Conservation (phyloP, 2,888 invertebrate species). For the Dasypogon diadema region DNA sequence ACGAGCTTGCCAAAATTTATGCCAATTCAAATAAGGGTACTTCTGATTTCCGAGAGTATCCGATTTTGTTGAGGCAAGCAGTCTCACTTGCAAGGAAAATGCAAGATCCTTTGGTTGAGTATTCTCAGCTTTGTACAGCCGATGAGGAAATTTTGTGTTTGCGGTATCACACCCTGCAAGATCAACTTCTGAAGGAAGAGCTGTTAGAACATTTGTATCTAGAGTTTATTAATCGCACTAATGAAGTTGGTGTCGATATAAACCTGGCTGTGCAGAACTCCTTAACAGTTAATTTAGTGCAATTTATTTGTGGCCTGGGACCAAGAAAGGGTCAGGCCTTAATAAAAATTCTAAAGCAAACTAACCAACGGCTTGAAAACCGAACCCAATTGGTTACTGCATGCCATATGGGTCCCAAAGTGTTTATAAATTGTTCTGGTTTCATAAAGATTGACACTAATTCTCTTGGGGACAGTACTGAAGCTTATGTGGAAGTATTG, state of each 20-base stretch:
- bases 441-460: slow-evolving; percentile 99
- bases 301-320: slow-evolving; percentile 97
- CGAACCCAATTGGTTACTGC: slow-evolving; percentile 94
- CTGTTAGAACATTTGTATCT: slow-evolving; percentile 85
- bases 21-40: slow-evolving; percentile 89
- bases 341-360: slow-evolving; percentile 88
- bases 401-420: slow-evolving; percentile 98
- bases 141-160: slow-evolving; percentile 98
- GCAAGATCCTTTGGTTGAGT: slow-evolving; percentile 97
- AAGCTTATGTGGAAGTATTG: slow-evolving; percentile 94
- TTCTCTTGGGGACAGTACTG: slow-evolving; percentile 93
- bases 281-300: slow-evolving; percentile 88
- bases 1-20: slow-evolving; percentile 92
- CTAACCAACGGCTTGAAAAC: slow-evolving; percentile 92
- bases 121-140: slow-evolving; percentile 93
- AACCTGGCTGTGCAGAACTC: slow-evolving; percentile 92
- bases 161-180: slow-evolving; percentile 88
- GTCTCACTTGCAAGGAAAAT: slow-evolving; percentile 91
- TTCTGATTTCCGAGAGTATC: slow-evolving; percentile 93
- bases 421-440: slow-evolving; percentile 98
- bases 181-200: slow-evolving; percentile 86
- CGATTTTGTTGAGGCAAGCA: slow-evolving; percentile 89
- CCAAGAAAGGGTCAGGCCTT: slow-evolving; percentile 92
- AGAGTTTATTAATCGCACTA: slow-evolving; percentile 94
- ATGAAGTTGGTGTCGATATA: slow-evolving; percentile 98